Conservation (phyloP, 1,140 invertebrate genomes). For the Procambarus virginalis region DNA sequence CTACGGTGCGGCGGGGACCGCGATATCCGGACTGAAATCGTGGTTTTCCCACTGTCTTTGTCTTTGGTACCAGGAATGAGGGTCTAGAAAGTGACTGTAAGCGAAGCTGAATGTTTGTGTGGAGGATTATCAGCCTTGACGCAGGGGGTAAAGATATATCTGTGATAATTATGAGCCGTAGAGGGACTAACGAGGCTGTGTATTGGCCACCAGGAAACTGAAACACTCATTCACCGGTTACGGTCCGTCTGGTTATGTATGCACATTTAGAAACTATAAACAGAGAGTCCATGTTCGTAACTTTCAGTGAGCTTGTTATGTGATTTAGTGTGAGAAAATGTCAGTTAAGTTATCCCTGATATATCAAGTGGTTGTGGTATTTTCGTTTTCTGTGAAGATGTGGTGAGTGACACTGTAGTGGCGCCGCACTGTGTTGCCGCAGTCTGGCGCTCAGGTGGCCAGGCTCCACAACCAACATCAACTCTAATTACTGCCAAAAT, state of each 20-base stretch:
- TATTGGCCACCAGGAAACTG: neutral
- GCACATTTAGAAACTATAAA: neutral
- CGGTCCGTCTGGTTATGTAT: neutral
- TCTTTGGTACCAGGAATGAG: neutral
- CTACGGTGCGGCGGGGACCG: neutral
- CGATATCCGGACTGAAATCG: constrained; percentile 5
- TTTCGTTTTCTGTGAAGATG: neutral
- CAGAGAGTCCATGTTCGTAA: neutral
- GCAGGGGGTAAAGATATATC: neutral
- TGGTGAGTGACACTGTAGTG: neutral
- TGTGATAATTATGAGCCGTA: neutral
- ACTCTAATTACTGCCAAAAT: no score
- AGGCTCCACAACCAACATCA: no score
- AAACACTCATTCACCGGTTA: neutral
- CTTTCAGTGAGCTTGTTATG: neutral
- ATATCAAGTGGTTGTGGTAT: neutral
- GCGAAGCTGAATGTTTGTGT: neutral
- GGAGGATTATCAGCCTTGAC: neutral
- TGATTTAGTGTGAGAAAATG: neutral
- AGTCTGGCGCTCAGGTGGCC: no score
- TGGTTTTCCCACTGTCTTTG: neutral
- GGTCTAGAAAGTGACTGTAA: neutral
- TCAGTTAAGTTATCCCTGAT: neutral
- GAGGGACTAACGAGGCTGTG: neutral
- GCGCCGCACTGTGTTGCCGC: no score